These are phyloP conservation scores for Phyllostomus discolor DNA, from an alignment of 2,113 vertebrate species.

Conservation along the genomic window DNA sequence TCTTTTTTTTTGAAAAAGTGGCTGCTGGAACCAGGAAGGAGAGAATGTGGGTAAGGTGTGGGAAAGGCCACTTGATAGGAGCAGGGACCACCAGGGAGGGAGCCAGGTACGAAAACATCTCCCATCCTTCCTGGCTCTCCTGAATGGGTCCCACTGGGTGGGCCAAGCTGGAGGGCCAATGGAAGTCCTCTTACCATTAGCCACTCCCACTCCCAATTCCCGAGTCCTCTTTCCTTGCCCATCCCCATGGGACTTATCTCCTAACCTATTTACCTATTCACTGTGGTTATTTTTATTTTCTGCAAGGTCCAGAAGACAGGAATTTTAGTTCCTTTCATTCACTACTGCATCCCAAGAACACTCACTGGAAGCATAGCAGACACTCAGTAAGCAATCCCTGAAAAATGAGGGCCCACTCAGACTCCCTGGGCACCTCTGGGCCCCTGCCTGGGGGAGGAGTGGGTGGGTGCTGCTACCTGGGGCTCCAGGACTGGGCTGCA, in stretches of 20 bases:
- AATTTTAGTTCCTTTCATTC: not conserved
- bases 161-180: not conserved
- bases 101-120: not conserved
- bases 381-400: not conserved
- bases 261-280: not conserved
- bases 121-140: not conserved
- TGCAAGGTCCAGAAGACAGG: not conserved
- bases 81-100: not conserved
- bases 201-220: not conserved
- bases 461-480: not conserved
- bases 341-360: not conserved
- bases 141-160: not conserved
- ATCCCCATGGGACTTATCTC: not conserved
- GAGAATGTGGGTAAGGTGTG: not conserved
- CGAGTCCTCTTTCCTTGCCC: not conserved
- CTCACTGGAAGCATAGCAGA: not conserved
- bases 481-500: not conserved
- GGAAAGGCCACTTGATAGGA: not conserved
- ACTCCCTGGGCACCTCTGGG: not conserved
- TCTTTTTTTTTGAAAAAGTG: not conserved
- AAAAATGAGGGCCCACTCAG: not conserved
- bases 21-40: not conserved
- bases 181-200: not conserved
- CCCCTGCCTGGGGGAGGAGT: not conserved
- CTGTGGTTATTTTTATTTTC: not conserved